A percentile compares a stretch with the other conserved stretches of the same genome.
phyloP scores from a whole-genome alignment of 2,797 vertebrate genomes.

The Scleropages formosus region DNA sequence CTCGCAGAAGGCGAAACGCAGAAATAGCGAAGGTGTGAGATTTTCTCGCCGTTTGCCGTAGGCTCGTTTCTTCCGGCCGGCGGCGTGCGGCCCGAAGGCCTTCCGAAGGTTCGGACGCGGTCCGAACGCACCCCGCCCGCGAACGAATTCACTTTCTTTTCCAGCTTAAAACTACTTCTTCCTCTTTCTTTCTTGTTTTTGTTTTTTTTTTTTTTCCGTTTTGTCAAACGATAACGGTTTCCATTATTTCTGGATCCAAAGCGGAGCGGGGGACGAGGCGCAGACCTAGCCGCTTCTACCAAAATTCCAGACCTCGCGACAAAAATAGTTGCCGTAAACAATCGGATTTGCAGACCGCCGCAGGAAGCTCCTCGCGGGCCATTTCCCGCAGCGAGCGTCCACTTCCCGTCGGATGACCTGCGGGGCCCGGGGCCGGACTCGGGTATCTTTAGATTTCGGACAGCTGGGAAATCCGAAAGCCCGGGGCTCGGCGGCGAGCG shows the following conservation, averaged over 20 bases:
- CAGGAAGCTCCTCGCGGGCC: slow-evolving; percentile 67
- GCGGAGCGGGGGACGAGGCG: background rate
- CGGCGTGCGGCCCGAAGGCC: no score
- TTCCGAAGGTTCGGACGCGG: no score
- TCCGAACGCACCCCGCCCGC: background rate
- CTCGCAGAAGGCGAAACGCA: no score
- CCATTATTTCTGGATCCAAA: slow-evolving; percentile 3
- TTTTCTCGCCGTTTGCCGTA: no score
- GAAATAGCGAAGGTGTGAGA: no score
- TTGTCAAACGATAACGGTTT: slow-evolving; percentile 14
- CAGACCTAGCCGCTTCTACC: background rate
- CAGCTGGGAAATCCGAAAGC: slow-evolving; percentile 15
- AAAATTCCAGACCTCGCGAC: slow-evolving; percentile 42
- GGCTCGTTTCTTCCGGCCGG: no score
- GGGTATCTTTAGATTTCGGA: slow-evolving; percentile 17
- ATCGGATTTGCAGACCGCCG: slow-evolving; percentile 71
- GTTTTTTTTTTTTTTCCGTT: background rate
- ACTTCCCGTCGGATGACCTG: slow-evolving; percentile 56
- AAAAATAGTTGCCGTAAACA: slow-evolving; percentile 72
- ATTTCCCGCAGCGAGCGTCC: slow-evolving; percentile 65
- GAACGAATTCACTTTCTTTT: slow-evolving; percentile 17
- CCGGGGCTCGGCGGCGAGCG: background rate
- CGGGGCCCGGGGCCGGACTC: background rate
- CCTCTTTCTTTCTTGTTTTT: background rate
- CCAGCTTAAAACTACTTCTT: background rate